These are phyloP conservation scores for Phyllostomus hastatus DNA, from an alignment of 2,113 vertebrate genomes.

Conservation along the genomic window DNA sequence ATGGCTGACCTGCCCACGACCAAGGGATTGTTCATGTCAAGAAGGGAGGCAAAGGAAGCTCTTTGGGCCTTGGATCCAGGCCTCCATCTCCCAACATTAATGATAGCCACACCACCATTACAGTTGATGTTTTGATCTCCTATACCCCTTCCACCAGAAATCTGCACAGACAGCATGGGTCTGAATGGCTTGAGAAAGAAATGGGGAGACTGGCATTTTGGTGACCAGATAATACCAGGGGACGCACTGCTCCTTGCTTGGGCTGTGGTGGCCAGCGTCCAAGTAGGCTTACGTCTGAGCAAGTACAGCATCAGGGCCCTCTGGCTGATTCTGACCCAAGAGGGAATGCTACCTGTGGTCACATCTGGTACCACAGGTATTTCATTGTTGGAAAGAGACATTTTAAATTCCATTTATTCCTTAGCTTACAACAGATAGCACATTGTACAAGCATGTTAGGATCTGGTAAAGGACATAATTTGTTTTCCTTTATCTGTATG, in stretches of 20 bases:
- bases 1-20: neutral
- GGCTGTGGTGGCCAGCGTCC: neutral
- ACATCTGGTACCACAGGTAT: neutral
- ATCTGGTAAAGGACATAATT: neutral
- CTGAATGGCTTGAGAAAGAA: neutral
- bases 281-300: neutral
- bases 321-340: neutral
- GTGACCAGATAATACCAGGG: neutral
- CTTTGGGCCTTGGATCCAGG: neutral
- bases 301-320: neutral
- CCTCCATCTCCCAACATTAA: neutral
- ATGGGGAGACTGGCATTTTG: neutral
- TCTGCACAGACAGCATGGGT: neutral
- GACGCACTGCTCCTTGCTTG: neutral
- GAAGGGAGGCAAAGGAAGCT: neutral
- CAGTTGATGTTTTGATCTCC: neutral
- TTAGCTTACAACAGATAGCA: neutral
- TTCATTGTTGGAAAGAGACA: neutral
- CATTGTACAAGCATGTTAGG: neutral
- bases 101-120: neutral
- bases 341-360: neutral
- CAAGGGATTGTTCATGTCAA: neutral
- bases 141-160: neutral
- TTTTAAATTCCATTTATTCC: neutral
- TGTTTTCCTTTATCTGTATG: neutral